A percentile compares a stretch with the other conserved stretches of the same genome.
Evolutionary conservation across 2,113 vertebrate species (phyloP).

Genomic region (Clinocottus analis): DNA sequence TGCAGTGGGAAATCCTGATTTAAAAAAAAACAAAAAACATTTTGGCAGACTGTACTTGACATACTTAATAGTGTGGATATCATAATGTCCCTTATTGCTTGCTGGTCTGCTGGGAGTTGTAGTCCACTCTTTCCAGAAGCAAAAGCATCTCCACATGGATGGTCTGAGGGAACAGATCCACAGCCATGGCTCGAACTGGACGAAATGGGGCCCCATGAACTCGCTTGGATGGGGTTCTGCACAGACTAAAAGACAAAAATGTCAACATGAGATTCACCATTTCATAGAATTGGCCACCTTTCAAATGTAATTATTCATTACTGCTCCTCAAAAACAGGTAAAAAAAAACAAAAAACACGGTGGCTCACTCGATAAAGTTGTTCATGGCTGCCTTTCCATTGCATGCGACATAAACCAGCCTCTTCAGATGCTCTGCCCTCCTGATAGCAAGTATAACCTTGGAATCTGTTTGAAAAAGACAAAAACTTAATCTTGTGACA

Average conservation of each 20-base stretch:
- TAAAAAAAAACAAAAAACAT: background rate
- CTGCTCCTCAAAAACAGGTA: background rate
- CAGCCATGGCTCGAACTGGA: slow-evolving; percentile 88
- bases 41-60: background rate
- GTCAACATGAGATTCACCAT: background rate
- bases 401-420: slow-evolving; percentile 94
- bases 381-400: slow-evolving; percentile 95
- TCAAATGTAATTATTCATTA: background rate
- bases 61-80: background rate
- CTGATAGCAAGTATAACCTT: slow-evolving; percentile 94
- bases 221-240: slow-evolving; percentile 94
- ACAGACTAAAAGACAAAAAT: slow-evolving; percentile 69
- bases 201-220: slow-evolving; percentile 91
- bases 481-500: background rate
- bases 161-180: slow-evolving; percentile 98
- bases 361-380: slow-evolving; percentile 97
- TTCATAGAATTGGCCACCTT: background rate
- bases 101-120: slow-evolving; percentile 58
- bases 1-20: background rate
- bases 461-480: slow-evolving; percentile 86
- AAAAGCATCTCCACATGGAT: slow-evolving; percentile 92
- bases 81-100: background rate
- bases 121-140: slow-evolving; percentile 89
- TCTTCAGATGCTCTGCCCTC: slow-evolving; percentile 90
- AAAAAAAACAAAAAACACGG: background rate